A percentile compares a stretch with the other conserved stretches of the same genome.
phyloP scores from a whole-genome alignment of 2,888 invertebrate genomes.

The Ectemnius lituratus region DNA sequence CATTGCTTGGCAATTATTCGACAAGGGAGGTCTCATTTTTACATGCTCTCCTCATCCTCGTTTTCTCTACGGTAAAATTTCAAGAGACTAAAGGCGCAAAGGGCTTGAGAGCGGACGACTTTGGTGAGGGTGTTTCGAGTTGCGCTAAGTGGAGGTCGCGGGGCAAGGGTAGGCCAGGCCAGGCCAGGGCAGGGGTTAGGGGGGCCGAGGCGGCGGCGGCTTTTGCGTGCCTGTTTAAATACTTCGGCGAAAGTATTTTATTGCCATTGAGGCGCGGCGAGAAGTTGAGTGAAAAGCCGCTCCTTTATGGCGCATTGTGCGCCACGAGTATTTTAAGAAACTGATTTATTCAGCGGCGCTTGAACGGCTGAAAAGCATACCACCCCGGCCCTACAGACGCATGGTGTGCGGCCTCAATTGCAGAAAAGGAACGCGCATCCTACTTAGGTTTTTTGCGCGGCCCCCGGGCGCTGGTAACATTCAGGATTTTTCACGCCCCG shows the following conservation, averaged over 20 bases:
- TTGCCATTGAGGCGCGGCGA: constrained; percentile 5
- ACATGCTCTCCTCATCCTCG: no score
- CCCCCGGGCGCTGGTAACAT: not conserved
- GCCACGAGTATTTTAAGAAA: constrained; percentile 8
- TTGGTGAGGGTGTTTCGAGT: no score
- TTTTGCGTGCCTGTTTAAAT: no score
- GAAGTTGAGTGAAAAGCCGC: constrained; percentile 1
- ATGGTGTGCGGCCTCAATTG: not conserved
- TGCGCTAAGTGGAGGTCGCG: no score
- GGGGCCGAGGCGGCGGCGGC: no score
- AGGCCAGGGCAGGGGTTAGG: no score
- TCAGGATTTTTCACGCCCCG: not conserved
- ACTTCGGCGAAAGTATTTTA: not conserved
- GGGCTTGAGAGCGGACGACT: no score
- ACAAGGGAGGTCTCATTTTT: no score
- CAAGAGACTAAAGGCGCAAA: no score
- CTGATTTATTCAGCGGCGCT: constrained; percentile 6
- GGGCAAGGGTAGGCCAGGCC: no score
- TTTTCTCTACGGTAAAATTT: no score
- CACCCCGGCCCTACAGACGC: not conserved
- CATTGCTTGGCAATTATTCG: no score
- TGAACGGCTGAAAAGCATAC: constrained; percentile 6
- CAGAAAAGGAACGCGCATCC: constrained; percentile 6
- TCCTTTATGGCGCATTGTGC: not conserved
- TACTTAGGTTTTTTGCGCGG: constrained; percentile 3